These are phyloP conservation scores for Rhinatrema bivittatum DNA, from an alignment of 2,797 vertebrate species.

Conservation along the genomic window DNA sequence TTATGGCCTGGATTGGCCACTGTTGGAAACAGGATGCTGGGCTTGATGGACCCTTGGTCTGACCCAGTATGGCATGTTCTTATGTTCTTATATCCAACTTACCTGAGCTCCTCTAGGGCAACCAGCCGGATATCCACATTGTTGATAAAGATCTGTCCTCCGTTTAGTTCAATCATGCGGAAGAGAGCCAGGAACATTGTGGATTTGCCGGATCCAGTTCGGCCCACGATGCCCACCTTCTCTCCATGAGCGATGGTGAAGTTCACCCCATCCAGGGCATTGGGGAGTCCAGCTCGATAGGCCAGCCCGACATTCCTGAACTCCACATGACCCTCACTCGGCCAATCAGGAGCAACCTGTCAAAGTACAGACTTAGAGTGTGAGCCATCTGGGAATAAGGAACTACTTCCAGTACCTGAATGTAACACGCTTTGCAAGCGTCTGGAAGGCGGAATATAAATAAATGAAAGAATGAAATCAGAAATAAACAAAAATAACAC, in stretches of 20 bases:
- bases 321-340: constrained; percentile 69
- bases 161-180: constrained; percentile 81
- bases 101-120: constrained; percentile 79
- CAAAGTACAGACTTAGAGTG: no score
- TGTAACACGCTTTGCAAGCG: no score
- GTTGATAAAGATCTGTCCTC: constrained; percentile 78
- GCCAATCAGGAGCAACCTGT: constrained; percentile 71
- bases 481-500: no score
- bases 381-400: no score
- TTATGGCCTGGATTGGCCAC: no score
- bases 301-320: constrained; percentile 67
- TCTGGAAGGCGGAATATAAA: no score
- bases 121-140: constrained; percentile 66
- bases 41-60: no score
- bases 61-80: no score
- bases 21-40: no score
- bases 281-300: constrained; percentile 76
- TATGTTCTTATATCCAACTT: no score
- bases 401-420: no score
- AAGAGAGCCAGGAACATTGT: constrained; percentile 86
- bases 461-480: no score
- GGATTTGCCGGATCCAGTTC: constrained; percentile 94
- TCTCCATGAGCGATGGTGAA: constrained; percentile 75
- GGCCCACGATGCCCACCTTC: constrained; percentile 88
- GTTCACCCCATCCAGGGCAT: constrained; percentile 78